Evolutionary conservation across 2,113 vertebrate genomes (phyloP).

Genomic region (Tetrax tetrax): DNA sequence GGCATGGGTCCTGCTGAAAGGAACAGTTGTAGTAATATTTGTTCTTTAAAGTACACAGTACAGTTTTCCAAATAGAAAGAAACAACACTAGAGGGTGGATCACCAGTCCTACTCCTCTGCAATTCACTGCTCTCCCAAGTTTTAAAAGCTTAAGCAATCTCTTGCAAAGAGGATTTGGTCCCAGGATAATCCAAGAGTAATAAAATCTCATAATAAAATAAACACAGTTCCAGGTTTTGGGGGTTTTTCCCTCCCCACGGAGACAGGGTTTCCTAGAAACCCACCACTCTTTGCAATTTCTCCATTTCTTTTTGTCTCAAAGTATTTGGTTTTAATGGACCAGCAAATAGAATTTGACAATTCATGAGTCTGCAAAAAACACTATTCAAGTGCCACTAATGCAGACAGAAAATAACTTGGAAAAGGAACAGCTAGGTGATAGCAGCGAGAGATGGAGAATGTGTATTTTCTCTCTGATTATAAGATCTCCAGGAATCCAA

Average conservation of each 20-base stretch:
- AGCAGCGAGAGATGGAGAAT: not conserved
- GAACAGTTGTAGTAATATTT: rapidly evolving
- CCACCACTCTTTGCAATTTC: not conserved
- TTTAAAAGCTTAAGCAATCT: not conserved
- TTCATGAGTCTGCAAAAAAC: not conserved
- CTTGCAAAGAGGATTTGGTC: not conserved
- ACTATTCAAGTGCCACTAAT: not conserved
- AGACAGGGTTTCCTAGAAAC: not conserved
- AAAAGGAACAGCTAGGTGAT: not conserved
- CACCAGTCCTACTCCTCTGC: not conserved
- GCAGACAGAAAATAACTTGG: not conserved
- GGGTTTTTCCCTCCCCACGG: rapidly evolving
- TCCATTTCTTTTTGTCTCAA: not conserved
- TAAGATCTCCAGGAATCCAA: not conserved
- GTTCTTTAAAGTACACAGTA: not conserved
- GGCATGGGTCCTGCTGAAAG: not conserved
- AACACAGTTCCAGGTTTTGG: not conserved
- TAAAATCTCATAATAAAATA: not conserved
- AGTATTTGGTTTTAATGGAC: not conserved
- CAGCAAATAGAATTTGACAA: not conserved
- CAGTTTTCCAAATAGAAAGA: not conserved
- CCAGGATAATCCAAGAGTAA: not conserved
- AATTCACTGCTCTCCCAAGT: not conserved
- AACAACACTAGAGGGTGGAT: not conserved
- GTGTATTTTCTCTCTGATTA: not conserved